Percentiles rank a stretch among this genome's conserved stretches.
Evolutionary conservation across 1,140 invertebrate genomes (phyloP).

Genomic region (Diorhabda sublineata): DNA sequence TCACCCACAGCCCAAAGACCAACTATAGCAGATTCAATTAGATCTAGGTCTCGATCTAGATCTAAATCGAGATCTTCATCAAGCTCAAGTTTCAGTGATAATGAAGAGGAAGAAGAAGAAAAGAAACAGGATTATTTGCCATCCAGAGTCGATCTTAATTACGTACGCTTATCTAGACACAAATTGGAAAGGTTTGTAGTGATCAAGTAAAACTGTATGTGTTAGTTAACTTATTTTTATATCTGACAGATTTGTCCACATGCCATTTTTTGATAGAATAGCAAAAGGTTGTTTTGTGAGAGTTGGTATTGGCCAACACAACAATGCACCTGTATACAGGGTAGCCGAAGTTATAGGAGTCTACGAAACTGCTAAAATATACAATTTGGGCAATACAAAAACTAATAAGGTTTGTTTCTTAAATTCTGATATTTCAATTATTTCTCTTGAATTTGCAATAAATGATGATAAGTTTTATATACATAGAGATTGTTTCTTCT

Average conservation of each 20-base stretch:
- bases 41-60: conserved; percentile 24
- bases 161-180: conserved; percentile 83
- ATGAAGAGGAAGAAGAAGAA: conserved; percentile 46
- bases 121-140: conserved; percentile 40
- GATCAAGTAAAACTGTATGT: not conserved
- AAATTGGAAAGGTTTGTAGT: conserved; percentile 68
- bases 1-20: conserved; percentile 9
- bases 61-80: conserved; percentile 41
- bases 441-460: not conserved
- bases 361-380: conserved; percentile 92
- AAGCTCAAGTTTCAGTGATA: conserved; percentile 52
- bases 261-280: conserved; percentile 90
- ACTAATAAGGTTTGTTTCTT: conserved; percentile 76
- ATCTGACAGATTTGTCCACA: conserved; percentile 77
- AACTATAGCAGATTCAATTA: conserved; percentile 38
- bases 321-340: conserved; percentile 82
- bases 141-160: conserved; percentile 78
- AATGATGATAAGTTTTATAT: not conserved
- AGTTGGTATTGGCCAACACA: conserved; percentile 91
- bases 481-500: not conserved
- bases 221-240: not conserved
- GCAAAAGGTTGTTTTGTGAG: conserved; percentile 92
- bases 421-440: not conserved
- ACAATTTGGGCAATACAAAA: conserved; percentile 81
- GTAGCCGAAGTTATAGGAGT: conserved; percentile 93